Evolutionary conservation across 2,888 invertebrate genomes (phyloP), one percentile per base, ranked within the genome.

Genomic region (Isoperla grammatica): DNA sequence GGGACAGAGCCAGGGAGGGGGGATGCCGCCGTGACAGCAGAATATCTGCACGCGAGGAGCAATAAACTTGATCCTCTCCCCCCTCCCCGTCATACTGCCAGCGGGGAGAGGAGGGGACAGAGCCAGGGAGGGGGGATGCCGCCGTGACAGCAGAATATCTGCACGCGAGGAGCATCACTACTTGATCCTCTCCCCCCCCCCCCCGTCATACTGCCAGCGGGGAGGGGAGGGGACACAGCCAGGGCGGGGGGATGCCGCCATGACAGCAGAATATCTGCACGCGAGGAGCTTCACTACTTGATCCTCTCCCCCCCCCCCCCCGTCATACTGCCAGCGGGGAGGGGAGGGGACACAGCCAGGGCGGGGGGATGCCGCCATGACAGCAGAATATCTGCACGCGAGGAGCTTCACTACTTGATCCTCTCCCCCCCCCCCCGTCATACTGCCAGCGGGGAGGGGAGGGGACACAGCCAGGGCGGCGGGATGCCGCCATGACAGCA

Each of bases 1-100:
- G 0, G 84, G 84, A 66, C 84, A 84, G 62, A 83, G 75, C 81
- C 79, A 83, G 1, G 85, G 83, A 1, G 85, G 85, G 0, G 88
- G 88, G 60, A 88, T 87, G 6, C 89, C 89, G 13, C 89, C 89
- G 72, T 89, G 89, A 60, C 85, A 86, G 73, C 88, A 88, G 70
- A 88, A 88, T 75, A 53, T 12, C 53, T 53, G 53, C 5, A 48
- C n/a, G n/a, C 5, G 29, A 6, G 29, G 29, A 29, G 29, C 4
- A 29, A 8, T 4, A 29, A 29, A 4, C 29, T 29, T 12, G n/a
- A n/a, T n/a, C n/a, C n/a, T n/a, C n/a, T n/a, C n/a, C n/a, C n/a
- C n/a, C n/a, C n/a, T n/a, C n/a, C n/a, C n/a, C n/a, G n/a, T n/a
- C n/a, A 88, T 59, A 82, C 79, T 20, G 75, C 71, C 43, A 89